A percentile compares a stretch with the other conserved stretches of the same genome.
Conservation (phyloP, 2,797 vertebrate genomes). For the Sorex maritimensis region DNA sequence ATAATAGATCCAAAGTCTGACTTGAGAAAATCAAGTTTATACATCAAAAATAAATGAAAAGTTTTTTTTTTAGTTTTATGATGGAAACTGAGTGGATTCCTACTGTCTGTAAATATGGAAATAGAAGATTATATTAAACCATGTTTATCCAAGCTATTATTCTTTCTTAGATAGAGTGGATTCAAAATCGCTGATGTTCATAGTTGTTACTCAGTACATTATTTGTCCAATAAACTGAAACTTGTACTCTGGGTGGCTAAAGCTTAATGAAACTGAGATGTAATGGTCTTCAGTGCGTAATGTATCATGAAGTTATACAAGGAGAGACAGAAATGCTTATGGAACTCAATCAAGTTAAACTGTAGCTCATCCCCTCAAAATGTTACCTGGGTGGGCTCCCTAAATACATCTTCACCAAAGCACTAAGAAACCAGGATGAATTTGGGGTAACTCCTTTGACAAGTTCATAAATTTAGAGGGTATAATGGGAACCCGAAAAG, state of each 20-base stretch:
- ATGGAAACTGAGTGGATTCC: conserved; percentile 9
- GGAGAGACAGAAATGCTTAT: background rate
- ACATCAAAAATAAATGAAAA: background rate
- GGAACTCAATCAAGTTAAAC: background rate
- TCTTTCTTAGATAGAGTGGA: background rate
- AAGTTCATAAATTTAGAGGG: background rate
- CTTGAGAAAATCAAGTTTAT: background rate
- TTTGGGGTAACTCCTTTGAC: background rate
- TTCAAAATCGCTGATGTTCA: background rate
- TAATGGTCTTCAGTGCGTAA: background rate
- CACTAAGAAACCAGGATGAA: background rate
- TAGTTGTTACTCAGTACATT: background rate
- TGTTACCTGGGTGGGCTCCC: background rate
- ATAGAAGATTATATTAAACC: background rate
- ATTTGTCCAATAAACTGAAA: conserved; percentile 6
- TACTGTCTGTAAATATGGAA: background rate
- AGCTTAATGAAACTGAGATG: background rate
- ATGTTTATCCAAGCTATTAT: background rate
- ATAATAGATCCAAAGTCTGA: background rate
- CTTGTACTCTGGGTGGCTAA: background rate
- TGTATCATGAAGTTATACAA: background rate
- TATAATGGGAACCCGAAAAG: background rate
- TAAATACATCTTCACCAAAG: background rate
- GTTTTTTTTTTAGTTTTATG: background rate
- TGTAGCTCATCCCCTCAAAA: background rate